phyloP scores from a whole-genome alignment of 2,888 invertebrate genomes.

The Drosophila flavopinicola region DNA sequence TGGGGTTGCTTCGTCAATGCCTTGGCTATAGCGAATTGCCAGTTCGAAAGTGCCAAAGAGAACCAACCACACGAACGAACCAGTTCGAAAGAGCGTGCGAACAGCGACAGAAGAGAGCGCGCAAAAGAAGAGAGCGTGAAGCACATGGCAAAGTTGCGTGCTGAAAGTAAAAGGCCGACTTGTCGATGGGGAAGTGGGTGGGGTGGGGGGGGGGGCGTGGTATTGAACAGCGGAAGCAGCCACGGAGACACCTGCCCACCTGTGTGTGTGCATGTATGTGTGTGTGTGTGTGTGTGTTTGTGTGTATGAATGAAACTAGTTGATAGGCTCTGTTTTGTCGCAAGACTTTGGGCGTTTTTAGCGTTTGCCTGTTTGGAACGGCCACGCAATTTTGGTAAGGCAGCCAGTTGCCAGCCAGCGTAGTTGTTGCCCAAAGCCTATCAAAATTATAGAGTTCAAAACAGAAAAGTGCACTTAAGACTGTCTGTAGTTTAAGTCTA shows the following conservation, averaged over 20 bases:
- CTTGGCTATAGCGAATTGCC: slow-evolving; percentile 26
- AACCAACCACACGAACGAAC: slow-evolving; percentile 11
- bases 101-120: slow-evolving; percentile 6
- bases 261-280: slow-evolving; percentile 31
- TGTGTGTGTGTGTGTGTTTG: slow-evolving; percentile 36
- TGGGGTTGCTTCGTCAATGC: slow-evolving; percentile 78
- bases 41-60: slow-evolving; percentile 61
- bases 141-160: slow-evolving; percentile 45
- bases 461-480: slow-evolving; percentile 50
- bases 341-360: slow-evolving; percentile 45
- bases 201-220: not conserved
- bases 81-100: slow-evolving; percentile 40
- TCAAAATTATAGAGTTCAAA: slow-evolving; percentile 22
- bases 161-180: slow-evolving; percentile 70
- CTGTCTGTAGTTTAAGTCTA: slow-evolving; percentile 7
- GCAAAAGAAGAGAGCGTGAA: slow-evolving; percentile 3
- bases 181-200: slow-evolving; percentile 5
- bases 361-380: slow-evolving; percentile 22
- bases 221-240: slow-evolving; percentile 12
- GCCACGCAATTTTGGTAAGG: slow-evolving; percentile 32
- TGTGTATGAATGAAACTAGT: slow-evolving; percentile 19
- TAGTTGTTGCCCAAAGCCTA: slow-evolving; percentile 20
- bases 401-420: slow-evolving; percentile 6
- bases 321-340: slow-evolving; percentile 25
- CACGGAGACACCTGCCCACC: slow-evolving; percentile 64